Evolutionary conservation across 2,113 vertebrate genomes (phyloP).

Genomic region (Phaethon lepturus): DNA sequence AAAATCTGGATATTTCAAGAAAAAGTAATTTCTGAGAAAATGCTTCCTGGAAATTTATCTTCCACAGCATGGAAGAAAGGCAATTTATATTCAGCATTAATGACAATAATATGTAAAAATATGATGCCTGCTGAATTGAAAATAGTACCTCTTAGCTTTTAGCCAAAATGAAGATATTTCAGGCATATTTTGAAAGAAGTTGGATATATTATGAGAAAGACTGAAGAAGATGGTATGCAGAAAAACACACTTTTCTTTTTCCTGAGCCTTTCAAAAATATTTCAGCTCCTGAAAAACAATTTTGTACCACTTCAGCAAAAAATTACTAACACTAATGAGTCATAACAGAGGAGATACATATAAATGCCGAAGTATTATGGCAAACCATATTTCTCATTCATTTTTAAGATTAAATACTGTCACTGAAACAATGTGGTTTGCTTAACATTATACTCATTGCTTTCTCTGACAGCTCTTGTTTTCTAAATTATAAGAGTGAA

Average conservation of each 20-base stretch:
- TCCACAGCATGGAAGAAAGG: background rate
- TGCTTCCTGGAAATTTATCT: background rate
- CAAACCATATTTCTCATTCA: background rate
- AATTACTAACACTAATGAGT: background rate
- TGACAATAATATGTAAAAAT: background rate
- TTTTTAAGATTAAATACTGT: background rate
- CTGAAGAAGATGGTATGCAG: background rate
- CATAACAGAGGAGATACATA: background rate
- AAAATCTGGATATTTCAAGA: background rate
- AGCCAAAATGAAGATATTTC: background rate
- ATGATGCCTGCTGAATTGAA: background rate
- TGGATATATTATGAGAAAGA: background rate
- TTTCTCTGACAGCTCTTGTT: background rate
- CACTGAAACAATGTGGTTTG: background rate
- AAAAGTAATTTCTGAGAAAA: background rate
- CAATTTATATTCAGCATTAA: conserved; percentile 15
- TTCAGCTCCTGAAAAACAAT: background rate
- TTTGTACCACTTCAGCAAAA: background rate
- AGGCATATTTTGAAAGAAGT: background rate
- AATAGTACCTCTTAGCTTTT: background rate
- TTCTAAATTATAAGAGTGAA: background rate
- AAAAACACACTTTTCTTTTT: background rate
- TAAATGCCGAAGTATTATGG: background rate
- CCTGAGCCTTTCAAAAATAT: background rate
- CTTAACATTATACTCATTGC: background rate